Evolutionary conservation across 2,888 invertebrate species (phyloP), one percentile per base, ranked within the genome.

Genomic region (Cotesia congregata): DNA sequence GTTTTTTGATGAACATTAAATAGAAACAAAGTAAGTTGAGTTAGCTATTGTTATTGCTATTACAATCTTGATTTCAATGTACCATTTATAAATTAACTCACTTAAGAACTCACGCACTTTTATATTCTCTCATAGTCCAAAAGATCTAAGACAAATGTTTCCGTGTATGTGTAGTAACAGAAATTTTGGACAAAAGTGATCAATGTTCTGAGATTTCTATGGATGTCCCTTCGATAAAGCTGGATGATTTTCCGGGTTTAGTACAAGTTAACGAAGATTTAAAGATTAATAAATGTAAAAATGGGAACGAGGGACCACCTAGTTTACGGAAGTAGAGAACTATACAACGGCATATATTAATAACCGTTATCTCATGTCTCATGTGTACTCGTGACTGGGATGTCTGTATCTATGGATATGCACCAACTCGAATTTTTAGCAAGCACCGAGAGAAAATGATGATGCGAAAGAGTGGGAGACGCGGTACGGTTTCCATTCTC

Each of bases 401-500:
- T 15, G 30, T 65, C 40, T 77, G 77, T 75, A 77, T 78, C 69
- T 40, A 65, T 15, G 64, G n/a, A 40, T n/a, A 65, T 41, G 20
- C 39, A 50, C 61, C 67, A 73, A n/a, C 20, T 67, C 15, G 12
- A 17, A 67, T 70, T 40, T 72, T 38, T 40, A 78, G 75, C 77
- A 77, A 61, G 60, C 70, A 65, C 61, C 60, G 65, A 15, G 75
- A 70, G 41, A 75, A 76, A 67, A 76, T 72, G 71, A 39, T 78
- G 76, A 75, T 78, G 73, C 73, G 74, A 72, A 73, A 64, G 74
- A 68, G 77, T 75, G 76, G 73, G 74, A 78, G 50, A 12, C 50
- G 74, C 67, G 72, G 78, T 74, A 74, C 68, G 72, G 78, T 74
- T 78, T 76, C 72, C 65, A 72, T 76, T 78, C 60, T 39, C 69